Evolutionary conservation across 1,140 invertebrate species (phyloP).

Genomic region (Aphidius gifuensis): DNA sequence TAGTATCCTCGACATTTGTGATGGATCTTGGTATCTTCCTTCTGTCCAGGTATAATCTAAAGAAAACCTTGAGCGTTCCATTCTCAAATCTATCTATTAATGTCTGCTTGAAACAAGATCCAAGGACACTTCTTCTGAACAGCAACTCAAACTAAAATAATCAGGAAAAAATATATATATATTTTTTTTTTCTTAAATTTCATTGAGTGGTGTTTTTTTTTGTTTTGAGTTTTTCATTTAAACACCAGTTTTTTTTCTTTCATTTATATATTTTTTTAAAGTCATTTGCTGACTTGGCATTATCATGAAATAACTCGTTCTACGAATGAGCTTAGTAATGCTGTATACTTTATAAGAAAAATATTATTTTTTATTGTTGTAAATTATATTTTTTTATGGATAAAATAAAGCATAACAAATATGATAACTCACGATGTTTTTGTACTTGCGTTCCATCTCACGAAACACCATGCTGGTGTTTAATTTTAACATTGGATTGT

Average conservation of each 20-base stretch:
- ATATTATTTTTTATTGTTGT: constrained; percentile 4
- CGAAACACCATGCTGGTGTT: constrained; percentile 56
- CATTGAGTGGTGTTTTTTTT: background rate
- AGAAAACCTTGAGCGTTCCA: constrained; percentile 69
- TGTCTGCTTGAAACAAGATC: constrained; percentile 62
- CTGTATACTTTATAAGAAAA: background rate
- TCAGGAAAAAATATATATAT: constrained; percentile 17
- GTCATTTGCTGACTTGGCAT: background rate
- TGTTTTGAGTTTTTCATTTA: background rate
- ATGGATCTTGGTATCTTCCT: constrained; percentile 70
- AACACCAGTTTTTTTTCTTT: no score
- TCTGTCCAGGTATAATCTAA: constrained; percentile 69
- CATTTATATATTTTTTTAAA: background rate
- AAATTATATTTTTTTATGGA: background rate
- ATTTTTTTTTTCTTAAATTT: background rate
- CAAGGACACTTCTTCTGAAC: constrained; percentile 56
- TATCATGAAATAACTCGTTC: constrained; percentile 9
- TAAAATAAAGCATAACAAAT: constrained; percentile 4
- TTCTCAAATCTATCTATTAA: constrained; percentile 68
- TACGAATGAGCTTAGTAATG: background rate
- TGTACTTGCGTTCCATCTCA: constrained; percentile 63
- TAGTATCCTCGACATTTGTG: constrained; percentile 64
- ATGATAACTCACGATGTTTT: constrained; percentile 56
- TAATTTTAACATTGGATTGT: constrained; percentile 57
- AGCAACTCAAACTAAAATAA: constrained; percentile 50